These are phyloP conservation scores for Melanocharis versteri DNA, from an alignment of 2,113 vertebrate genomes.

Conservation along the genomic window DNA sequence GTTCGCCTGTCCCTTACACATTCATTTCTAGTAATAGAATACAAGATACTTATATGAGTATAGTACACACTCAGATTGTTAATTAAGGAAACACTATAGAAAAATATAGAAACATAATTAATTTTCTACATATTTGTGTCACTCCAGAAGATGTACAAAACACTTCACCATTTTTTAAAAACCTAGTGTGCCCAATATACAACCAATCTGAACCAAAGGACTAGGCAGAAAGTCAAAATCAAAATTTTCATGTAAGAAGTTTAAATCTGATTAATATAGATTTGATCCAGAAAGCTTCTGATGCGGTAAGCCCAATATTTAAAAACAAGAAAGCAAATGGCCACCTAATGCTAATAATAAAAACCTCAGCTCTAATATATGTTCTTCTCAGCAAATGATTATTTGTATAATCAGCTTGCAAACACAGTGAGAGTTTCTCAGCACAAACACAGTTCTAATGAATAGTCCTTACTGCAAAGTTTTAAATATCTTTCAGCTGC, in stretches of 20 bases:
- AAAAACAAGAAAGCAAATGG: not conserved
- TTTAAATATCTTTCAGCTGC: not conserved
- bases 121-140: not conserved
- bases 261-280: not conserved
- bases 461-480: not conserved
- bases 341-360: not conserved
- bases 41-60: not conserved
- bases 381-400: not conserved
- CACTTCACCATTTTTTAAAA: not conserved
- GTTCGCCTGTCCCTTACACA: no score
- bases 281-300: not conserved
- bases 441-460: not conserved
- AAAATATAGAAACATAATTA: not conserved
- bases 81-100: not conserved
- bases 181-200: not conserved
- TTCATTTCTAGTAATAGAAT: not conserved
- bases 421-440: not conserved
- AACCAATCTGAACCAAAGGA: not conserved
- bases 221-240: not conserved
- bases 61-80: not conserved
- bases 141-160: not conserved
- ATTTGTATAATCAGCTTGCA: not conserved
- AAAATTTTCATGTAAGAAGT: not conserved
- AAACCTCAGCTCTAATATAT: accelerated
- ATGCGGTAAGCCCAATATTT: not conserved